Evolutionary conservation across 2,797 vertebrate genomes (phyloP).

Genomic region (Eidolon dupreanum): DNA sequence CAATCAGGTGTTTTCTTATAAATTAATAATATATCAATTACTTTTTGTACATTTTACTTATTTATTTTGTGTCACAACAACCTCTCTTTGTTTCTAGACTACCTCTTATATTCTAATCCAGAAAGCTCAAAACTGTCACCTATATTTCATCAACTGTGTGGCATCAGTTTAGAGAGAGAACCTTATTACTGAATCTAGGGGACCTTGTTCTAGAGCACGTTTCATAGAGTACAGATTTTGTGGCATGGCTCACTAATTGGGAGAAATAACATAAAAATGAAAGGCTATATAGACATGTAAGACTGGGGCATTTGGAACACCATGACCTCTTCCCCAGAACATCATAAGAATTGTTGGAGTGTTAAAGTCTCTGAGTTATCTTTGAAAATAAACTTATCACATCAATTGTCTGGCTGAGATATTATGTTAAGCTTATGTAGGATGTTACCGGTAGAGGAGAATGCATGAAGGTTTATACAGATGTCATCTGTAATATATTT

Average conservation of each 20-base stretch:
- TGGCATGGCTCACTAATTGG: neutral
- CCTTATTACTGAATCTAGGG: neutral
- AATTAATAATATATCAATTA: neutral
- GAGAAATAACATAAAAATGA: neutral
- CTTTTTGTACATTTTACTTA: neutral
- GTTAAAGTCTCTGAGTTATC: neutral
- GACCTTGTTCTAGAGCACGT: neutral
- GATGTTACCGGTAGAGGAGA: neutral
- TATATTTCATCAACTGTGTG: neutral
- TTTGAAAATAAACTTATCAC: neutral
- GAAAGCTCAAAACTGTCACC: neutral
- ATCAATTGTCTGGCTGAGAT: neutral
- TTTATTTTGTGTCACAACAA: neutral
- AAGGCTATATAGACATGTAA: neutral
- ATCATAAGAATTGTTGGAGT: neutral
- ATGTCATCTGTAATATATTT: neutral
- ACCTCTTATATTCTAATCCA: neutral
- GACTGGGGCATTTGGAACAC: neutral
- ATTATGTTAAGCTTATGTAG: neutral
- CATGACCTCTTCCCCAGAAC: neutral
- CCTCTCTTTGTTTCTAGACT: neutral
- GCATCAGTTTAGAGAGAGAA: neutral
- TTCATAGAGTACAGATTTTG: neutral
- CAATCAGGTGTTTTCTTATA: neutral
- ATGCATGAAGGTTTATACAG: neutral